Evolutionary conservation across 1,140 invertebrate genomes (phyloP).

Genomic region (Pollicipes pollicipes): DNA sequence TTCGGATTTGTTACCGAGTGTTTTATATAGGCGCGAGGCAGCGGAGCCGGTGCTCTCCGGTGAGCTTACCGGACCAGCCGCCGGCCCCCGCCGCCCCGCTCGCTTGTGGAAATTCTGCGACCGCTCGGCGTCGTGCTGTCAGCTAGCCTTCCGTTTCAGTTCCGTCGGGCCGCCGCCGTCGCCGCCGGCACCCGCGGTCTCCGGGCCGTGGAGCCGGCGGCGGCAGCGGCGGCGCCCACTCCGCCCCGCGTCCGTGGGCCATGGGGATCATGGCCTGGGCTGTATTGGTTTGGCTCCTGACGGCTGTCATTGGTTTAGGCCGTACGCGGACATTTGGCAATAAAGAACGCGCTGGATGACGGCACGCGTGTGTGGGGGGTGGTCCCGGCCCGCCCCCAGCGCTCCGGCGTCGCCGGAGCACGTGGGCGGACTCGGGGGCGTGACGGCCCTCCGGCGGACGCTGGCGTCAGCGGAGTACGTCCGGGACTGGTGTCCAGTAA

Average conservation of each 20-base stretch:
- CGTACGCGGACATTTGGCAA: neutral
- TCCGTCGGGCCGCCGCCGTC: neutral
- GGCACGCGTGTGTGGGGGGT: neutral
- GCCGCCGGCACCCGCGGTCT: no score
- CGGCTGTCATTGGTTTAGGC: neutral
- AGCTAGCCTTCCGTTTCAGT: neutral
- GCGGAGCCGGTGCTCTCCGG: neutral
- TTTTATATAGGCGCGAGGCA: neutral
- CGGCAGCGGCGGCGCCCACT: neutral
- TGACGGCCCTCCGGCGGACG: no score
- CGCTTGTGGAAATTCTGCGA: no score
- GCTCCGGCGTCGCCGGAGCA: no score
- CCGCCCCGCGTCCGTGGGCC: neutral
- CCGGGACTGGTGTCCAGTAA: no score
- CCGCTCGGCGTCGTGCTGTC: no score
- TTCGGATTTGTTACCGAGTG: neutral
- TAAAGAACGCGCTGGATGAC: neutral
- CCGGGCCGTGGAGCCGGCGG: no score
- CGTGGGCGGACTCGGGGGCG: no score
- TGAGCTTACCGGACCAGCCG: neutral
- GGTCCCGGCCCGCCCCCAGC: no score
- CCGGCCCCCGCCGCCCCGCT: no score
- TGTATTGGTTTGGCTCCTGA: neutral
- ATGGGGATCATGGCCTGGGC: no score
- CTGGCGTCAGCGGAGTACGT: no score